Conservation (phyloP, 2,113 vertebrate genomes). For the Xiphophorus hellerii region DNA sequence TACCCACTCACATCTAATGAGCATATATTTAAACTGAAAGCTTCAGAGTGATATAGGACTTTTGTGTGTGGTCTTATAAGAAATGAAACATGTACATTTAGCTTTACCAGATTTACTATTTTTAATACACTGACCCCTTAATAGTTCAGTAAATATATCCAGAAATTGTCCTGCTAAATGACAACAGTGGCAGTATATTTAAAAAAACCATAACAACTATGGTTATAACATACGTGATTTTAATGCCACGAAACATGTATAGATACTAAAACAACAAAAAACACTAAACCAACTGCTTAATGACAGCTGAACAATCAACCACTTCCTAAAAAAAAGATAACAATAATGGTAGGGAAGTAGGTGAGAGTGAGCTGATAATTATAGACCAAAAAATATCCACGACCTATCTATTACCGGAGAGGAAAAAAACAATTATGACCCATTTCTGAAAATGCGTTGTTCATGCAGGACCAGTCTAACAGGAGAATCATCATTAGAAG, state of each 20-base stretch:
- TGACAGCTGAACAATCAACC: too few relatives aligned
- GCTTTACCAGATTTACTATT: too few relatives aligned
- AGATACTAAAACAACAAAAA: neutral
- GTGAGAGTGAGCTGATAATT: conserved; percentile 18
- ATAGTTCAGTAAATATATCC: neutral
- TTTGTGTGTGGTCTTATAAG: too few relatives aligned
- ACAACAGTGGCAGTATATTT: neutral
- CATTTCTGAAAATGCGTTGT: conserved; percentile 43
- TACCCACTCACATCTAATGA: too few relatives aligned
- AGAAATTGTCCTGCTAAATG: neutral
- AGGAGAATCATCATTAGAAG: neutral
- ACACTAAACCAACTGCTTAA: too few relatives aligned
- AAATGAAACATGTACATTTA: too few relatives aligned
- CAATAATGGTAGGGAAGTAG: neutral
- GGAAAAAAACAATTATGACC: conserved; percentile 39
- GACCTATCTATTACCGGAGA: neutral
- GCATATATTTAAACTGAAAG: too few relatives aligned
- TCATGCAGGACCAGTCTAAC: conserved; percentile 46
- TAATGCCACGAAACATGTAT: neutral
- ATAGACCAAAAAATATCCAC: neutral
- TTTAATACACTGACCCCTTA: neutral
- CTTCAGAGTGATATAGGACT: too few relatives aligned
- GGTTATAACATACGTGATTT: neutral
- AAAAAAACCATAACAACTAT: neutral
- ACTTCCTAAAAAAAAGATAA: too few relatives aligned